A percentile compares a stretch with the other conserved stretches of the same genome.
These are phyloP conservation scores for Spongia lamella DNA, from an alignment of 37 sponge, comb jelly and placozoan species.

Conservation along the genomic window DNA sequence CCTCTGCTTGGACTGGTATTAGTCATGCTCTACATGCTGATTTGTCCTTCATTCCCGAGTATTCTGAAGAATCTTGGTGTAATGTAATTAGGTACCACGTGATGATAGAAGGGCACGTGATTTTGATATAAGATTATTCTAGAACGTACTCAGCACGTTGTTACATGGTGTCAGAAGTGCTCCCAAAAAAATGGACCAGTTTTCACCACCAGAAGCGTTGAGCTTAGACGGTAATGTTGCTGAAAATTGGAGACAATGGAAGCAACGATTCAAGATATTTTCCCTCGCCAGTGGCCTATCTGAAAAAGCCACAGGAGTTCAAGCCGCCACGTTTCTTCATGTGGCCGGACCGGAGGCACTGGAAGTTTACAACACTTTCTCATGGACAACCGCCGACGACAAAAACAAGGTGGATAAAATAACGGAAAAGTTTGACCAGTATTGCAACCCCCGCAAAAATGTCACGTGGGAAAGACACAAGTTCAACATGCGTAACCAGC, in stretches of 20 bases:
- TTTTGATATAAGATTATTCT: no score
- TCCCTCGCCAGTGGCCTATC: not conserved
- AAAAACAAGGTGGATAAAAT: conserved; percentile 9
- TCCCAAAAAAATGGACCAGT: not conserved
- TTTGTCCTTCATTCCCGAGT: no score
- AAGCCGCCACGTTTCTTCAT: conserved; percentile 28
- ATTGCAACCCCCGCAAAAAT: conserved; percentile 37
- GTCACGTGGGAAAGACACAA: conserved; percentile 40
- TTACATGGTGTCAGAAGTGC: not conserved
- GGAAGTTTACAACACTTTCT: conserved; percentile 31
- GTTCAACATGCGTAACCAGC: conserved; percentile 40
- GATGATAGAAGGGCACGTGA: no score
- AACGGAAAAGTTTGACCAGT: conserved; percentile 24
- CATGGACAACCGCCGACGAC: not conserved
- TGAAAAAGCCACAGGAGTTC: not conserved
- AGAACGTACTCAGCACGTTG: not conserved
- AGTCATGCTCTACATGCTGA: no score
- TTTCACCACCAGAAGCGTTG: not conserved
- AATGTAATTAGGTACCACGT: no score
- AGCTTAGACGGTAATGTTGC: conserved; percentile 20
- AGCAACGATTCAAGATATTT: conserved; percentile 30
- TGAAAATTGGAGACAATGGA: conserved; percentile 39
- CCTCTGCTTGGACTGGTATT: no score
- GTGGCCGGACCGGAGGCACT: conserved; percentile 28
- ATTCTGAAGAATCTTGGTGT: no score